These are phyloP conservation scores for Benitochromis conjunctus DNA, from an alignment of 2,113 vertebrate species.

Conservation along the genomic window DNA sequence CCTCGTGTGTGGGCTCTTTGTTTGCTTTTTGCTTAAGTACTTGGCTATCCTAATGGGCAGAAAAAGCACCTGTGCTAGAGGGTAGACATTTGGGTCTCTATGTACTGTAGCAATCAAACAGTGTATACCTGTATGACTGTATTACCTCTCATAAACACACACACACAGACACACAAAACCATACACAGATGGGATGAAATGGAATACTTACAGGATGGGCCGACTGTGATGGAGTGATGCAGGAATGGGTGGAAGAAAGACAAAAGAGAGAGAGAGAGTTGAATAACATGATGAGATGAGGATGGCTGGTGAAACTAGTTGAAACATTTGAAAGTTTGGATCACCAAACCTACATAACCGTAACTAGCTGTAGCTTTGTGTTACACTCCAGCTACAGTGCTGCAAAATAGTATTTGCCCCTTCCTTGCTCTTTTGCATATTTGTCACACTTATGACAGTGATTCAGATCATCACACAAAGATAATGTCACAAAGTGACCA, in stretches of 20 bases:
- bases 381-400: neutral
- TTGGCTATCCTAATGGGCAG: neutral
- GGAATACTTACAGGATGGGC: constrained; percentile 81
- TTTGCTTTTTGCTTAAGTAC: neutral
- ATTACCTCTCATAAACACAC: neutral
- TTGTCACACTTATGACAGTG: neutral
- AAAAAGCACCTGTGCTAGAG: neutral
- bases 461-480: neutral
- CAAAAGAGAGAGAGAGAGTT: constrained; percentile 43
- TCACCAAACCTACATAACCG: rapidly evolving
- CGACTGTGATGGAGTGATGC: constrained; percentile 73
- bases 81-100: neutral
- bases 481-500: neutral
- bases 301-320: neutral
- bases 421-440: neutral
- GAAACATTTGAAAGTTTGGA: neutral
- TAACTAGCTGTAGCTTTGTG: neutral
- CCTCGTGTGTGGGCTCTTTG: no score
- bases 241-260: constrained; percentile 35
- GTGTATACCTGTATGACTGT: neutral
- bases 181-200: constrained; percentile 76
- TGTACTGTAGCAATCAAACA: neutral
- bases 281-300: constrained; percentile 44
- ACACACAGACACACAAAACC: neutral
- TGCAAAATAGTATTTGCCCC: neutral